A percentile compares a stretch with the other conserved stretches of the same genome.
phyloP scores from a whole-genome alignment of 37 sponge, comb jelly and placozoan genomes.

The Lycopodina hypogea region DNA sequence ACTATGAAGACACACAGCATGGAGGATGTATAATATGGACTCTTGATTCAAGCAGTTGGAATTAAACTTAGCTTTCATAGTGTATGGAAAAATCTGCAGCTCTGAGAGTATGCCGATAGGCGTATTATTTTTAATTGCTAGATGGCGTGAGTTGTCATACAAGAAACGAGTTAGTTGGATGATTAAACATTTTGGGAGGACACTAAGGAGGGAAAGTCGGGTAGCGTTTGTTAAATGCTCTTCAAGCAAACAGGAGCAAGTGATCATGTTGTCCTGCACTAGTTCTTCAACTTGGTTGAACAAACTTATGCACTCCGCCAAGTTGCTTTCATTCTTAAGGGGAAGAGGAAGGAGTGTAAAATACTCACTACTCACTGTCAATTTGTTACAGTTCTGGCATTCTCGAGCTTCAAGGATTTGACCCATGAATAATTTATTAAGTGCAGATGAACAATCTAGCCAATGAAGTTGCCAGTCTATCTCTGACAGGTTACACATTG shows the following conservation, averaged over 20 bases:
- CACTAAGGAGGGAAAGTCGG: slow-evolving; percentile 48
- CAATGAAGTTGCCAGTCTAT: slow-evolving; percentile 42
- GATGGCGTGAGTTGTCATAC: slow-evolving; percentile 25
- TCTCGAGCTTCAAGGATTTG: slow-evolving; percentile 66
- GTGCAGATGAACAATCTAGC: slow-evolving; percentile 20
- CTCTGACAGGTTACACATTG: slow-evolving; percentile 23
- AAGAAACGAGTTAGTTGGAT: slow-evolving; percentile 66
- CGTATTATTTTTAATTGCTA: slow-evolving; percentile 36
- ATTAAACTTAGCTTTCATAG: slow-evolving; percentile 17
- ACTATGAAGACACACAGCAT: slow-evolving; percentile 57
- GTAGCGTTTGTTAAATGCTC: slow-evolving; percentile 18
- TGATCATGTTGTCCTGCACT: slow-evolving; percentile 36
- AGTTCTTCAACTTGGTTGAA: slow-evolving; percentile 35
- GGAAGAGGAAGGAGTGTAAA: slow-evolving; percentile 61
- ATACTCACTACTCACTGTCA: slow-evolving; percentile 55
- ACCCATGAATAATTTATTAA: slow-evolving; percentile 51
- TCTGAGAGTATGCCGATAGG: slow-evolving; percentile 28
- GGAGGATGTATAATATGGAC: slow-evolving; percentile 34
- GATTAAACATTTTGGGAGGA: slow-evolving; percentile 34
- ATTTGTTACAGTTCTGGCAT: slow-evolving; percentile 49
- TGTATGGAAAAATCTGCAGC: slow-evolving; percentile 35
- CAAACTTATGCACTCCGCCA: slow-evolving; percentile 26
- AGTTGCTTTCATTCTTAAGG: neutral
- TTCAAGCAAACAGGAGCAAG: slow-evolving; percentile 24
- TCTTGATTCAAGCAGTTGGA: neutral